Conservation (phyloP, 1,140 invertebrate species). For the Bombus confusus region DNA sequence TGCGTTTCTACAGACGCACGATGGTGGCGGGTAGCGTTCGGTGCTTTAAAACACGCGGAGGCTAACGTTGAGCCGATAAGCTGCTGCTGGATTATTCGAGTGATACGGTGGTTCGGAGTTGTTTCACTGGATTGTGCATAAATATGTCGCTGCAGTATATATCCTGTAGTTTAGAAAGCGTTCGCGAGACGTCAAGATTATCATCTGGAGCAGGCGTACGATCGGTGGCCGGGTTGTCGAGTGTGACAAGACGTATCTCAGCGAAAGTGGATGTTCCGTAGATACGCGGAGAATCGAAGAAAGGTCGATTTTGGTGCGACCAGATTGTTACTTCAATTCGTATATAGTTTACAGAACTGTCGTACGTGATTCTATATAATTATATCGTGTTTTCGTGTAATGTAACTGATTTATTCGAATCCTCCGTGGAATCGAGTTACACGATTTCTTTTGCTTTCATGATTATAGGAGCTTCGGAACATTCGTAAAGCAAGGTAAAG, state of each 20-base stretch:
- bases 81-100: neutral
- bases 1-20: conserved; percentile 27
- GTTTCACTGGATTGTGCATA: neutral
- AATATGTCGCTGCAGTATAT: neutral
- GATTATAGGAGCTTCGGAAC: no score
- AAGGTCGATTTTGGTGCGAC: neutral
- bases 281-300: neutral
- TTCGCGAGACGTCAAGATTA: neutral
- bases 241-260: neutral
- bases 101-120: conserved; percentile 15
- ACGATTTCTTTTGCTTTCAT: no score
- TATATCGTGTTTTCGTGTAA: no score
- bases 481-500: no score
- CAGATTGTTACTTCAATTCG: neutral
- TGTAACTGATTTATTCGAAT: no score
- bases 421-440: no score
- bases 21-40: no score
- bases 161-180: neutral
- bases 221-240: no score
- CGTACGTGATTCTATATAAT: no score
- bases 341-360: no score
- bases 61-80: conserved; percentile 13
- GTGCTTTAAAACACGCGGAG: neutral
- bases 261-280: neutral
- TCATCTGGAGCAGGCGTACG: neutral